Conservation (phyloP, 2,113 vertebrate species). For the Dolichallabes microphthalmus region DNA sequence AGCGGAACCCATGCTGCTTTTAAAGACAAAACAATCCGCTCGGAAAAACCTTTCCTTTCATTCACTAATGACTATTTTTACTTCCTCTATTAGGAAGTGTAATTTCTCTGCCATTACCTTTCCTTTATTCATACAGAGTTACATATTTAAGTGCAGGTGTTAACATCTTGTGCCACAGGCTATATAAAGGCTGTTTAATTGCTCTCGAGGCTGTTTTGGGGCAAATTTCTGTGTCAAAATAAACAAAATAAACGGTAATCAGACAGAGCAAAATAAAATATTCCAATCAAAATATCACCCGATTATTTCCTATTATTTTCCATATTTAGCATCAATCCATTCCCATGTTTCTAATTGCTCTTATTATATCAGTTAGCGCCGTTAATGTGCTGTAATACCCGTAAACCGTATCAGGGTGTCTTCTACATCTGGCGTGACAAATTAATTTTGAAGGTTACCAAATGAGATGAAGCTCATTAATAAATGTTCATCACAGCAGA, state of each 20-base stretch:
- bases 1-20: slow-evolving; percentile 48
- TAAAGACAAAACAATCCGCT: slow-evolving; percentile 53
- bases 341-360: slow-evolving; percentile 46
- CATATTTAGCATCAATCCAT: slow-evolving; percentile 15
- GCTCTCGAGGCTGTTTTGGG: neutral
- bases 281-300: slow-evolving; percentile 7
- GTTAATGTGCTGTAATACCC: slow-evolving; percentile 58
- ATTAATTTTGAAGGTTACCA: slow-evolving; percentile 61
- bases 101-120: slow-evolving; percentile 58
- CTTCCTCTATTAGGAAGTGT: slow-evolving; percentile 55
- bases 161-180: neutral
- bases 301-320: slow-evolving; percentile 17
- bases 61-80: slow-evolving; percentile 60
- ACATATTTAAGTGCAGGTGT: slow-evolving; percentile 33
- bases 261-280: slow-evolving; percentile 16
- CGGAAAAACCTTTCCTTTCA: slow-evolving; percentile 45
- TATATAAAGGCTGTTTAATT: neutral
- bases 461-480: slow-evolving; percentile 62
- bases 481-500: slow-evolving; percentile 55
- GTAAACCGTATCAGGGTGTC: slow-evolving; percentile 55
- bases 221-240: neutral
- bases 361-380: slow-evolving; percentile 65
- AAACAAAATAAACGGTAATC: neutral
- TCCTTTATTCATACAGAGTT: slow-evolving; percentile 51
- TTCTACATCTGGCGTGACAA: slow-evolving; percentile 58